Evolutionary conservation across 1,140 invertebrate genomes (phyloP).

Genomic region (Chelonus insularis): DNA sequence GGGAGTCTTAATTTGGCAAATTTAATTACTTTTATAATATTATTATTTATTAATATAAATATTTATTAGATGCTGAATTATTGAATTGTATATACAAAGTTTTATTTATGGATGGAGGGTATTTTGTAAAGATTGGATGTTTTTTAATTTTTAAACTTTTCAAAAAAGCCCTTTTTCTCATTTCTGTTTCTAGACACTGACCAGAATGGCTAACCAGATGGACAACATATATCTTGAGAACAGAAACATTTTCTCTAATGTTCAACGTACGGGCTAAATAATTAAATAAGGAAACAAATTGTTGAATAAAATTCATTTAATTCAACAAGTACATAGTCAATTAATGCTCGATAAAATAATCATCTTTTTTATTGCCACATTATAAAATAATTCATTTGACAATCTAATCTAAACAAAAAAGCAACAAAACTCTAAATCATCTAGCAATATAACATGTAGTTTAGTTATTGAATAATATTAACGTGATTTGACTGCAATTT

Average conservation of each 20-base stretch:
- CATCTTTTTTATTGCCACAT: too few species aligned
- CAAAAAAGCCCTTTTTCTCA: conserved; percentile 40
- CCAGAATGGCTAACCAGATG: conserved; percentile 45
- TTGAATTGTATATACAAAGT: too few species aligned
- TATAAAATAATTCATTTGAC: too few species aligned
- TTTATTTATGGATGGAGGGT: conserved; percentile 38
- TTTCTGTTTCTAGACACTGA: conserved; percentile 55
- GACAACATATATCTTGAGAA: conserved; percentile 37
- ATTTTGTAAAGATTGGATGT: too few species aligned
- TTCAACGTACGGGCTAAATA: background rate
- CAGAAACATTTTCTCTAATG: conserved; percentile 39
- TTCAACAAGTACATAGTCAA: too few species aligned
- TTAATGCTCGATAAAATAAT: too few species aligned
- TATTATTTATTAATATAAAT: too few species aligned
- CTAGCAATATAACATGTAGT: too few species aligned
- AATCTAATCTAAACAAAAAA: too few species aligned
- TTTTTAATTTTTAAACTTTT: conserved; percentile 27
- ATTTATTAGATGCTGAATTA: too few species aligned
- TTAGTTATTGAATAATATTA: conserved; percentile 11
- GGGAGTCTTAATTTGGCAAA: conserved; percentile 60
- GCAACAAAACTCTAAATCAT: too few species aligned
- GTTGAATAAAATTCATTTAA: background rate
- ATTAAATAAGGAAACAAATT: too few species aligned
- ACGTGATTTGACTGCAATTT: conserved; percentile 47
- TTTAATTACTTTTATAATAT: conserved; percentile 7